Evolutionary conservation across 1,140 invertebrate genomes (phyloP).

Genomic region (Diabrotica virgifera): DNA sequence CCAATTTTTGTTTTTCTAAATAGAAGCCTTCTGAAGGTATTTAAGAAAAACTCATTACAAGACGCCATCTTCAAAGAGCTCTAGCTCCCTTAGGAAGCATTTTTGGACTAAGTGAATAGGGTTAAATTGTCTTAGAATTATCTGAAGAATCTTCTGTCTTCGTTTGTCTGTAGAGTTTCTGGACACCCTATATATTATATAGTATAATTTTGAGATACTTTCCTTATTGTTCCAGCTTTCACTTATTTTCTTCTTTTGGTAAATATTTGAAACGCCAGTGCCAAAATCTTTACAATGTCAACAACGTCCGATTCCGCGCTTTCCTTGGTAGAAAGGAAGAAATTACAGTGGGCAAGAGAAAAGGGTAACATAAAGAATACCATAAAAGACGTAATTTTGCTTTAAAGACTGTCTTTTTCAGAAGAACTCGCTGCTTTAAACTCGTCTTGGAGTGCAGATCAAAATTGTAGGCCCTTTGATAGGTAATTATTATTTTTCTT

Average conservation of each 20-base stretch:
- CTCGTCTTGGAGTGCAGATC: slow-evolving; percentile 51
- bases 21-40: too few relatives aligned
- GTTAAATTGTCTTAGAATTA: too few relatives aligned
- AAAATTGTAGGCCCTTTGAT: slow-evolving; percentile 25
- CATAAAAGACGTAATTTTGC: not conserved
- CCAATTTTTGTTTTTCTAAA: too few relatives aligned
- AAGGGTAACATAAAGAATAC: slow-evolving; percentile 54
- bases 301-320: slow-evolving; percentile 33
- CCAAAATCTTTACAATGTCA: slow-evolving; percentile 30
- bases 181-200: too few relatives aligned
- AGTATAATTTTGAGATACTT: too few relatives aligned
- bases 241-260: slow-evolving; percentile 9
- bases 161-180: too few relatives aligned
- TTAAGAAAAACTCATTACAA: too few relatives aligned
- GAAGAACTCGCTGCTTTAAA: slow-evolving; percentile 63
- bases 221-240: slow-evolving; percentile 14
- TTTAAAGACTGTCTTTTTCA: slow-evolving; percentile 42
- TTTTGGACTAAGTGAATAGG: too few relatives aligned
- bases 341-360: slow-evolving; percentile 72
- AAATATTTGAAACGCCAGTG: slow-evolving; percentile 17
- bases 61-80: too few relatives aligned
- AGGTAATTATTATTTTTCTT: slow-evolving; percentile 20
- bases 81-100: too few relatives aligned
- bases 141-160: too few relatives aligned
- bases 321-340: slow-evolving; percentile 69